Percentiles rank a stretch among this genome's conserved stretches.
phyloP scores from a whole-genome alignment of 2,113 vertebrate species.

The Misgurnus mizolepis region DNA sequence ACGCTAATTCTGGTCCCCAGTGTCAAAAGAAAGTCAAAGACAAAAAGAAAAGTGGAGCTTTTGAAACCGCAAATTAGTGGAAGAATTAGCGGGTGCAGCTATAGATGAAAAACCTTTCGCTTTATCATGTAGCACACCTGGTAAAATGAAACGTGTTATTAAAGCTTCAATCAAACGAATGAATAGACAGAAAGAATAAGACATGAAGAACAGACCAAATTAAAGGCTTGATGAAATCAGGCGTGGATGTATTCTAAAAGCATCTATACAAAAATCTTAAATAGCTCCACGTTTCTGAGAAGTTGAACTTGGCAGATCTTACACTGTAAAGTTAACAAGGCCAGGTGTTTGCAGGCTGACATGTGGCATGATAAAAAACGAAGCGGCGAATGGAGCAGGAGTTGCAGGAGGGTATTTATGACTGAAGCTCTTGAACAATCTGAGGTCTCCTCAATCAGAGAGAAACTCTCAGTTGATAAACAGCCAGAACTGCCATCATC shows the following conservation, averaged over 20 bases:
- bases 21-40: conserved; percentile 11
- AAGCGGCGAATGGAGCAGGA: conserved; percentile 17
- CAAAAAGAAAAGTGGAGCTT: conserved; percentile 1
- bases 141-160: conserved; percentile 42
- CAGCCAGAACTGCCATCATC: conserved; percentile 8
- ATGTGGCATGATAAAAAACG: neutral
- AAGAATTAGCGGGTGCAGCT: conserved; percentile 11
- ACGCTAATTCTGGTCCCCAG: neutral
- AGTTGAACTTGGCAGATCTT: conserved; percentile 6
- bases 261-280: conserved; percentile 15
- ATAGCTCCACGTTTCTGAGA: conserved; percentile 27
- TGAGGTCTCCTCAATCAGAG: conserved; percentile 16
- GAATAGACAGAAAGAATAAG: conserved; percentile 1
- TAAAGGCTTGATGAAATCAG: conserved; percentile 3
- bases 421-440: conserved; percentile 22
- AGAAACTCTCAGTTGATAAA: conserved; percentile 7
- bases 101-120: conserved; percentile 17
- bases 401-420: conserved; percentile 12
- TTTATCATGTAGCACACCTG: conserved; percentile 45
- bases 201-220: neutral
- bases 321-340: conserved; percentile 7
- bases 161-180: conserved; percentile 44
- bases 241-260: conserved; percentile 24
- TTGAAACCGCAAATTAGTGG: conserved; percentile 4
- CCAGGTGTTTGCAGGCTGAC: conserved; percentile 28